phyloP scores from a whole-genome alignment of 2,113 vertebrate genomes.

The Gnathonemus longibarbis region DNA sequence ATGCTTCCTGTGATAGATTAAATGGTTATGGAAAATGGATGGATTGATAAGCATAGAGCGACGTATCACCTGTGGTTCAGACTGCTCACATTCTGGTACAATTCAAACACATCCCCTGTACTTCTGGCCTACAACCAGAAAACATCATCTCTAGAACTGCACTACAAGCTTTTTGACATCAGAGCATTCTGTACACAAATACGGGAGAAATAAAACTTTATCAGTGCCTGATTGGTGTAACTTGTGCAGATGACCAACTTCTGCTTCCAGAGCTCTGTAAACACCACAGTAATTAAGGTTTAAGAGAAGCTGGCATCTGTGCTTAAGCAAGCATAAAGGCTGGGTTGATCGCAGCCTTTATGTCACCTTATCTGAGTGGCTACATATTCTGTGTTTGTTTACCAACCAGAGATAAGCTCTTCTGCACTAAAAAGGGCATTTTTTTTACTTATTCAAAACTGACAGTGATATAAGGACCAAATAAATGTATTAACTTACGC shows the following conservation, averaged over 20 bases:
- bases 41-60: background rate
- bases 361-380: background rate
- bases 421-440: background rate
- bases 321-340: background rate
- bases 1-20: background rate
- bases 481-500: background rate
- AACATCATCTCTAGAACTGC: background rate
- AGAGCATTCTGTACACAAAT: background rate
- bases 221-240: background rate
- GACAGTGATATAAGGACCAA: background rate
- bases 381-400: background rate
- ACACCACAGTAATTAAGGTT: background rate
- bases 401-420: background rate
- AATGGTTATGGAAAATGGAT: background rate
- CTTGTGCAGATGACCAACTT: background rate
- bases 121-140: background rate
- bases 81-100: background rate
- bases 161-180: background rate
- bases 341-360: background rate
- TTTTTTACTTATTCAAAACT: background rate
- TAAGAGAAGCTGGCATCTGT: background rate
- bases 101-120: background rate
- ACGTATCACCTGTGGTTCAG: background rate
- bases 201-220: background rate
- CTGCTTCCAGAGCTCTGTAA: background rate